A percentile compares a stretch with the other conserved stretches of the same genome.
These are phyloP conservation scores for Acronicta leporina DNA, from an alignment of 2,888 invertebrate species.

Conservation along the genomic window DNA sequence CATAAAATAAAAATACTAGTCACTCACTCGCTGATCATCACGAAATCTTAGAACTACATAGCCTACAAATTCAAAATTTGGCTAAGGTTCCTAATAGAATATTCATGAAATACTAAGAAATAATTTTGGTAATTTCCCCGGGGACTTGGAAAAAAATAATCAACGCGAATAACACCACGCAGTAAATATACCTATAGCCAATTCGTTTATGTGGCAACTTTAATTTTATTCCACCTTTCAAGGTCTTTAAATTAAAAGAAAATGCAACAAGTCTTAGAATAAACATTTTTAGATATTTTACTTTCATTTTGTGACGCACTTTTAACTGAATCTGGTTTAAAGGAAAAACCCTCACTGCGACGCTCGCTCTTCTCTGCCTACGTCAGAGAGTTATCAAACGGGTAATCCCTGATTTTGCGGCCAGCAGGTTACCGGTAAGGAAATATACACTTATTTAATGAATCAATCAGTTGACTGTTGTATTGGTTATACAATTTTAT, in stretches of 20 bases:
- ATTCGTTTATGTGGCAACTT: neutral
- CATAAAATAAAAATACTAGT: too few species aligned
- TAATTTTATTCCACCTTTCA: neutral
- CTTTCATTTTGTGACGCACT: slow-evolving; percentile 1
- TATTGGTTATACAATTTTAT: slow-evolving; percentile 11
- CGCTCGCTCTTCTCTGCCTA: neutral
- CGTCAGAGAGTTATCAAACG: slow-evolving; percentile 18
- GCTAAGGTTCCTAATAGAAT: too few species aligned
- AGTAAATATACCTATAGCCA: too few species aligned
- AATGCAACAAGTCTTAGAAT: neutral
- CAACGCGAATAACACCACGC: too few species aligned
- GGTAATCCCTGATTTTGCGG: slow-evolving; percentile 44
- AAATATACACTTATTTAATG: slow-evolving; percentile 12
- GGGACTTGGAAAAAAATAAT: too few species aligned
- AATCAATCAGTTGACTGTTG: slow-evolving; percentile 35
- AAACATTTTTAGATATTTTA: neutral
- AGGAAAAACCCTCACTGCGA: slow-evolving; percentile 41
- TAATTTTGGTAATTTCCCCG: too few species aligned
- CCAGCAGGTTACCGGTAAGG: slow-evolving; percentile 2
- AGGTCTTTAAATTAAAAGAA: neutral
- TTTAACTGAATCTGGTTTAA: slow-evolving; percentile 4
- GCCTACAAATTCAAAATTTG: too few species aligned
- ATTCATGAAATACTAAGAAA: too few species aligned
- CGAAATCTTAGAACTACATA: too few species aligned
- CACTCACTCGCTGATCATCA: too few species aligned